These are phyloP conservation scores for Neotoma lepida DNA, from an alignment of 2,113 vertebrate genomes.

Conservation along the genomic window DNA sequence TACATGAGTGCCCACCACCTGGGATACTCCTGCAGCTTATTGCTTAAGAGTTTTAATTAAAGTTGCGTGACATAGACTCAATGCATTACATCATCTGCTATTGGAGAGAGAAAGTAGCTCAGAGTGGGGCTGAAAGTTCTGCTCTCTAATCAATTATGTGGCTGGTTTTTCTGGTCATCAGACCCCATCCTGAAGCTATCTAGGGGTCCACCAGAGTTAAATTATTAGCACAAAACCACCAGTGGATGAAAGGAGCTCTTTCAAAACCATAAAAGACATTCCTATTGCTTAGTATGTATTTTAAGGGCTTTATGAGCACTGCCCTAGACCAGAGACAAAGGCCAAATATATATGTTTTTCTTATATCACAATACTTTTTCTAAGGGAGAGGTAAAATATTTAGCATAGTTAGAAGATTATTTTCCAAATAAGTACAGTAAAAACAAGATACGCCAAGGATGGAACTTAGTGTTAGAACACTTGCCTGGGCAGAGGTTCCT, in stretches of 20 bases:
- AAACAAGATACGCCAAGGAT: not conserved
- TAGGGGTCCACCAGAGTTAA: not conserved
- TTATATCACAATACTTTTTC: not conserved
- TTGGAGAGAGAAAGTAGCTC: not conserved
- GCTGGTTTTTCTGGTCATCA: not conserved
- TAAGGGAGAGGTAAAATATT: not conserved
- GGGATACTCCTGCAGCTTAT: not conserved
- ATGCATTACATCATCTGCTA: not conserved
- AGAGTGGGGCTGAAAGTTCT: not conserved
- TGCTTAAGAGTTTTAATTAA: not conserved
- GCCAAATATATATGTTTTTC: not conserved
- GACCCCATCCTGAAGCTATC: not conserved
- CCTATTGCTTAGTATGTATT: not conserved
- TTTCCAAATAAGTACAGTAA: constrained; percentile 25
- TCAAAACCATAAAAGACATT: not conserved
- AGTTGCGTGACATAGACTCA: not conserved
- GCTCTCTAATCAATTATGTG: not conserved
- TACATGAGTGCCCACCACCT: too few species aligned
- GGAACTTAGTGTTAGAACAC: not conserved
- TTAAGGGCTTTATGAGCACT: not conserved
- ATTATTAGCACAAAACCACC: not conserved
- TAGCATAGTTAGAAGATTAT: not conserved
- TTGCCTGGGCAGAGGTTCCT: not conserved
- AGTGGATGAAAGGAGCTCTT: not conserved
- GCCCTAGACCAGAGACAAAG: not conserved